phyloP scores from a whole-genome alignment of 2,888 invertebrate genomes.

The Aelia acuminata region DNA sequence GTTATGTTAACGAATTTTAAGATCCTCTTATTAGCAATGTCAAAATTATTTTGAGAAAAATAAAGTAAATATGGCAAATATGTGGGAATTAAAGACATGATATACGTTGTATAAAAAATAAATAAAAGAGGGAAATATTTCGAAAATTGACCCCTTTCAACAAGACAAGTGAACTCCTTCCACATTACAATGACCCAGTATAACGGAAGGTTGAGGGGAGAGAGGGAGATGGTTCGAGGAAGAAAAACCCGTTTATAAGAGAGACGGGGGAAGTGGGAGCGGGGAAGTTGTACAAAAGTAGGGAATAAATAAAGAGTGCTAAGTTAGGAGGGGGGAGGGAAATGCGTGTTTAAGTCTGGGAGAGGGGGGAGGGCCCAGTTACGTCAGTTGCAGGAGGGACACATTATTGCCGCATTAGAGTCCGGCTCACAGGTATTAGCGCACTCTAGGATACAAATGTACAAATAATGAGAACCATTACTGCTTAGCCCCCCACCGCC shows the following conservation, averaged over 20 bases:
- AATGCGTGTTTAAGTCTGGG: slow-evolving; percentile 12
- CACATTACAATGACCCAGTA: not conserved
- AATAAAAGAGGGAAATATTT: too few relatives aligned
- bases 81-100: too few relatives aligned
- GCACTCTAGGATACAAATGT: slow-evolving; percentile 34
- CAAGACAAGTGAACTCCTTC: not conserved
- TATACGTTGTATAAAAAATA: too few relatives aligned
- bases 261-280: not conserved
- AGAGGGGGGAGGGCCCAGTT: slow-evolving; percentile 10
- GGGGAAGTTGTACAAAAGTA: slow-evolving; percentile 42
- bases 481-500: not conserved
- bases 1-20: too few relatives aligned
- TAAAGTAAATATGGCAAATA: too few relatives aligned
- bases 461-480: slow-evolving; percentile 48
- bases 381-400: slow-evolving; percentile 46
- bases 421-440: slow-evolving; percentile 32
- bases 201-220: too few relatives aligned
- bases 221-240: too few relatives aligned
- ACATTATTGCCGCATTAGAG: slow-evolving; percentile 46
- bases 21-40: too few relatives aligned
- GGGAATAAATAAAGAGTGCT: slow-evolving; percentile 44
- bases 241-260: slow-evolving; percentile 32
- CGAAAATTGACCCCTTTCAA: not conserved
- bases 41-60: too few relatives aligned
- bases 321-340: slow-evolving; percentile 32